Evolutionary conservation across 2,113 vertebrate genomes (phyloP).

Genomic region (Hipposideros armiger): DNA sequence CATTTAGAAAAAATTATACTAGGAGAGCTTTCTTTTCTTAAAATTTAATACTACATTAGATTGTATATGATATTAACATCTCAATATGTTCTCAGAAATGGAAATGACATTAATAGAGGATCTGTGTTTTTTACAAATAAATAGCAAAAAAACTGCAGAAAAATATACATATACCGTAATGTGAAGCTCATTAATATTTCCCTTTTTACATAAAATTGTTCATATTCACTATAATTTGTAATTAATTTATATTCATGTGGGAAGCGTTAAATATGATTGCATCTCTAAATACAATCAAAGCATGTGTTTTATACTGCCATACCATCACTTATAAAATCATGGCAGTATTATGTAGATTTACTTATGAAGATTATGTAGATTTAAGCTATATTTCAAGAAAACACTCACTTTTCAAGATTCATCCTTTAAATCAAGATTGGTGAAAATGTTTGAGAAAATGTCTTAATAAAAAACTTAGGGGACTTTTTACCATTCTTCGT

Average conservation of each 20-base stretch:
- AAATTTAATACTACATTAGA: not conserved
- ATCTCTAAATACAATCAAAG: not conserved
- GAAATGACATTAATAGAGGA: not conserved
- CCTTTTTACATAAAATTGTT: not conserved
- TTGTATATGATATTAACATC: not conserved
- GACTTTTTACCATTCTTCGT: not conserved
- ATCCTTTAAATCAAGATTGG: not conserved
- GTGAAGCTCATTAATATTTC: not conserved
- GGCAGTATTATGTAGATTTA: not conserved
- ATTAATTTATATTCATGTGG: not conserved
- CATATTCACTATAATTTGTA: not conserved
- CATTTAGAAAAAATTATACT: not conserved
- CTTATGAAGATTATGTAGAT: not conserved
- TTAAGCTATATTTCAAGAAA: conserved; percentile 2
- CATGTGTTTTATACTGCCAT: not conserved
- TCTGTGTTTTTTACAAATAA: not conserved
- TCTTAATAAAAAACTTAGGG: not conserved
- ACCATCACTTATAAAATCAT: not conserved
- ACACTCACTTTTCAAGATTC: not conserved
- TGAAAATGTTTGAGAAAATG: conserved; percentile 23
- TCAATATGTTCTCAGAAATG: not conserved
- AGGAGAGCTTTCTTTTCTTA: not conserved
- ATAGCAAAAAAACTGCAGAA: not conserved
- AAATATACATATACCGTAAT: not conserved
- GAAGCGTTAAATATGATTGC: not conserved